Evolutionary conservation across 2,113 vertebrate species (phyloP), one percentile per base, ranked within the genome.

Genomic region (Cebus imitator): DNA sequence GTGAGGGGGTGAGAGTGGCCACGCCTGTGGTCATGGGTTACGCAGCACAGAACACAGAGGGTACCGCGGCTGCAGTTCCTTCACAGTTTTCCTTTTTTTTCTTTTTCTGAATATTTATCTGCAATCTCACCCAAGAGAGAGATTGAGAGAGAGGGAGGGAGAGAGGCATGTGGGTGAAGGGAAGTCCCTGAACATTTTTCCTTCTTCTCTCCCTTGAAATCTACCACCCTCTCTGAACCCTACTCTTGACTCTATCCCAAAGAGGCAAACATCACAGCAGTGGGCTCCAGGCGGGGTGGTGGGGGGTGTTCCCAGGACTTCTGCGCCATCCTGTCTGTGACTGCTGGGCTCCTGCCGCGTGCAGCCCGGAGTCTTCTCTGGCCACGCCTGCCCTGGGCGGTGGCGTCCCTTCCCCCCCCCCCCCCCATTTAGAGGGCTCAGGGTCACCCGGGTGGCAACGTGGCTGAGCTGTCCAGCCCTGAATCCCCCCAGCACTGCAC

Each of bases 291-390:
- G 40, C 2, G 6, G 3, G 17, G 27, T 12, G 17, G 14, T 1
- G 9, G 48, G 48, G 48, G 48, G 0, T 6, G 25, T n/a, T 6
- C 14, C 23, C 21, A 6, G 70, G n/a, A 2, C 6, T 3, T 35
- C 75, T 52, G 2, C 0, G 20, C 11, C 45, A 3, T 3, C 23
- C 4, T 2, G 0, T 25, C 0, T 9, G 18, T 13, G 13, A 20
- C 5, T 27, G 5, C 40, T 37, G 80, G 20, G 70, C 0, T 11
- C 73, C 14, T 2, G 14, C 66, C 11, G 5, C 0, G 57, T 3
- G 37, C 35, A 35, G 6, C 64, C 32, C 9, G 5, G 11, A 7
- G 66, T 40, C 2, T 7, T 40, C 58, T 2, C 1, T 0, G 7
- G 2, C 52, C 14, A 0, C 0, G 7, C 20, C 1, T 2, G 78